phyloP scores from a whole-genome alignment of 2,888 invertebrate genomes.

The Geophilus truncorum region DNA sequence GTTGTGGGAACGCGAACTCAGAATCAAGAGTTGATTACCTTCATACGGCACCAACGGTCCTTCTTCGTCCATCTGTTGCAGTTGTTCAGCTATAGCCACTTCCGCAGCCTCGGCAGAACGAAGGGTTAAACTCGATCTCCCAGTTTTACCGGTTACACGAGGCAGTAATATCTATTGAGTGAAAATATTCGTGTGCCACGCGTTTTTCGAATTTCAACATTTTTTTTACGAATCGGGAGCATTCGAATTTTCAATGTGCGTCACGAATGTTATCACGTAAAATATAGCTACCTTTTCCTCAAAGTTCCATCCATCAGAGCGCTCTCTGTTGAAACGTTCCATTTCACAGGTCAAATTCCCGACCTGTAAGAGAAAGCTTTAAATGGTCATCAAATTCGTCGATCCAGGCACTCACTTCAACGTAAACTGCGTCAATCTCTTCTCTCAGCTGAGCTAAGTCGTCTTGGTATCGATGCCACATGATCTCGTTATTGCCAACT shows the following conservation, averaged over 20 bases:
- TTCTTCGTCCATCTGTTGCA: not conserved
- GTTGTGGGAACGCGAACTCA: not conserved
- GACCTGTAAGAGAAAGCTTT: too few relatives aligned
- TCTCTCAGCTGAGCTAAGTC: not conserved
- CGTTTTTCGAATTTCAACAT: too few relatives aligned
- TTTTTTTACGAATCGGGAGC: too few relatives aligned
- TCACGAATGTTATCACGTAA: too few relatives aligned
- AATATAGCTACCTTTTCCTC: not conserved
- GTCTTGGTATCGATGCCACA: not conserved
- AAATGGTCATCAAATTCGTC: too few relatives aligned
- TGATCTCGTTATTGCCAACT: not conserved
- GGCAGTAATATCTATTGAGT: not conserved
- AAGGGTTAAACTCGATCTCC: not conserved
- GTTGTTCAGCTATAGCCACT: not conserved
- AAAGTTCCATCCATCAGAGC: not conserved
- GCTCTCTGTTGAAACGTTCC: not conserved
- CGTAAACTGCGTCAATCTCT: not conserved
- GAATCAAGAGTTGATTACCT: not conserved
- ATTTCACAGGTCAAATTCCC: not conserved
- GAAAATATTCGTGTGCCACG: too few relatives aligned
- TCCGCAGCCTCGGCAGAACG: not conserved
- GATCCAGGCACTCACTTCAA: too few relatives aligned
- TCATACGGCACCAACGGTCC: not conserved
- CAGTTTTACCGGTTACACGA: not conserved
- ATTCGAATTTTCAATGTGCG: too few relatives aligned